Evolutionary conservation across 2,888 invertebrate genomes (phyloP).

Genomic region (Automeris io): DNA sequence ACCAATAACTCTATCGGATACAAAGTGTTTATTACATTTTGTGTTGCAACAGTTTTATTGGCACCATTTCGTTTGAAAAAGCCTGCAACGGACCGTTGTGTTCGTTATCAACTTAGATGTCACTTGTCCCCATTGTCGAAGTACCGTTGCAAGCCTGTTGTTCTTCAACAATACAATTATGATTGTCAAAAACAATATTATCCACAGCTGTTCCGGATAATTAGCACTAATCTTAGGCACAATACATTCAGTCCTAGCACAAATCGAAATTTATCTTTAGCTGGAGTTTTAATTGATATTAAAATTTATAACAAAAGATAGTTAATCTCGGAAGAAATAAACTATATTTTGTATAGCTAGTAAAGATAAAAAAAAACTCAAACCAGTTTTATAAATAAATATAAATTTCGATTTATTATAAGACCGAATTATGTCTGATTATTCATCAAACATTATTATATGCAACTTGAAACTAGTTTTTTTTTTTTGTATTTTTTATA

Average conservation of each 20-base stretch:
- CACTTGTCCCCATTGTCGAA: conserved; percentile 32
- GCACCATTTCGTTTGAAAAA: conserved; percentile 21
- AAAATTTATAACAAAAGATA: too few species aligned
- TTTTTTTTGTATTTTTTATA: conserved; percentile 58
- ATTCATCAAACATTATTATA: conserved; percentile 69
- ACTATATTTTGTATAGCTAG: too few species aligned
- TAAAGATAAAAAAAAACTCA: too few species aligned
- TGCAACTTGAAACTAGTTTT: conserved; percentile 57
- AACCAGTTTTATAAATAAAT: too few species aligned
- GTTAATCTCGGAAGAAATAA: too few species aligned
- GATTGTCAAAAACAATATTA: conserved; percentile 36
- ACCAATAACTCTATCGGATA: conserved; percentile 24
- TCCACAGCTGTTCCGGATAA: conserved; percentile 50
- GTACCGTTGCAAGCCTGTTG: conserved; percentile 35
- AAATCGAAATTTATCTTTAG: too few species aligned
- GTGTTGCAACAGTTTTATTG: conserved; percentile 24
- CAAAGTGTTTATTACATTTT: conserved; percentile 12
- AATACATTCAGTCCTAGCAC: too few species aligned
- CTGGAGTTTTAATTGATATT: too few species aligned
- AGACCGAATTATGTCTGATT: conserved; percentile 57
- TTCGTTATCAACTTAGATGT: conserved; percentile 5
- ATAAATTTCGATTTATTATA: too few species aligned
- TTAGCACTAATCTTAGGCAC: conserved; percentile 63
- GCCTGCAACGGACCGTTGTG: conserved; percentile 36
- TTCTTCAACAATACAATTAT: conserved; percentile 34